These are phyloP conservation scores for Teleopsis dalmanni DNA, from an alignment of 1,140 invertebrate species.

Conservation along the genomic window DNA sequence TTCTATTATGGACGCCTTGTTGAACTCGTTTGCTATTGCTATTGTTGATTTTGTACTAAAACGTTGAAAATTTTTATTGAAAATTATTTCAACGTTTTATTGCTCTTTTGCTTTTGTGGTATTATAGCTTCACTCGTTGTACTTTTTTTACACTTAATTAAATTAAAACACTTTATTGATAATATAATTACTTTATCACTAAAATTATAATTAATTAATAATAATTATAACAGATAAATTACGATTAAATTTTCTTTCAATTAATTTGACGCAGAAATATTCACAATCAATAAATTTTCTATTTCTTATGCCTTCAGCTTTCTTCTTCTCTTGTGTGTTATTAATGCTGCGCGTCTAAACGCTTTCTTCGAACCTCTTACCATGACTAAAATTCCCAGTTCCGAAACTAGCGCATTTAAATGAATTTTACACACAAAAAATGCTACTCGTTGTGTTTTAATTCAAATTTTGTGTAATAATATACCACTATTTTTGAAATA, in stretches of 20 bases:
- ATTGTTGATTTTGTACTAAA: too few relatives aligned
- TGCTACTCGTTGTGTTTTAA: too few relatives aligned
- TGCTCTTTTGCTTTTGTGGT: constrained; percentile 19
- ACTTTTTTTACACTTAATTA: constrained; percentile 19
- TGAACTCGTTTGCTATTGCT: too few relatives aligned
- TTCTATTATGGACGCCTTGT: too few relatives aligned
- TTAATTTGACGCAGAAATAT: too few relatives aligned
- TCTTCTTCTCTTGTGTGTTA: constrained; percentile 8
- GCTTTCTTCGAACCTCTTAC: constrained; percentile 10
- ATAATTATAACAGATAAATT: constrained; percentile 12
- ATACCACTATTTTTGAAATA: too few relatives aligned
- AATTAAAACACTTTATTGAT: neutral
- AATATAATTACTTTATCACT: constrained; percentile 1
- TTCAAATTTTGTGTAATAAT: too few relatives aligned
- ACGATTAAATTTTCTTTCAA: constrained; percentile 6
- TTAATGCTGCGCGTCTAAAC: constrained; percentile 11
- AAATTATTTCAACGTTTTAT: constrained; percentile 13
- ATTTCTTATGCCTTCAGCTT: too few relatives aligned
- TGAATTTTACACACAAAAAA: too few relatives aligned
- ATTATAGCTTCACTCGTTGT: constrained; percentile 35
- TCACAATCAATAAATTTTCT: too few relatives aligned
- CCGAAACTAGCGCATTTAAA: too few relatives aligned
- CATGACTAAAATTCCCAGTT: too few relatives aligned
- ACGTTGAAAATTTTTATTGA: constrained; percentile 11
- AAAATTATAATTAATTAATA: constrained; percentile 10